Conservation (phyloP, 2,113 vertebrate genomes). For the Eulacestoma nigropectus region DNA sequence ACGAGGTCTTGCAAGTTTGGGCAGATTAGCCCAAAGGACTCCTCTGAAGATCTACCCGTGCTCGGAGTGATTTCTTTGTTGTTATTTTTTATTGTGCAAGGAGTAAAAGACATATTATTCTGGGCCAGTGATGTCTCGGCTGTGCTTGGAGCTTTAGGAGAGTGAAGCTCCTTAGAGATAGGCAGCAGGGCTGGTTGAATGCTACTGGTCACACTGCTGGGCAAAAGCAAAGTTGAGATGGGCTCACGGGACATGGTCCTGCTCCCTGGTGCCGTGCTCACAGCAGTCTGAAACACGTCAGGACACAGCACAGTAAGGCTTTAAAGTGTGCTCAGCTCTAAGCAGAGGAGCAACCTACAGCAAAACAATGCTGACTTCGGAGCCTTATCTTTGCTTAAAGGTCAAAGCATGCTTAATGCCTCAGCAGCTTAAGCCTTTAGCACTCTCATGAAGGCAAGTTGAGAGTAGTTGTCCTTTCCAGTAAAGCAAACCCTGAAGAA, state of each 20-base stretch:
- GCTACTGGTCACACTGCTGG: background rate
- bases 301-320: background rate
- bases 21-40: background rate
- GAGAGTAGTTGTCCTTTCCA: background rate
- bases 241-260: fast-evolving
- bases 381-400: slow-evolving; percentile 24
- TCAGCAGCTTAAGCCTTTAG: background rate
- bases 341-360: background rate
- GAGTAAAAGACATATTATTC: background rate
- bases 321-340: background rate
- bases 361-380: background rate
- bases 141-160: background rate
- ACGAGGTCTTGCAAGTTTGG: background rate
- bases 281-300: background rate
- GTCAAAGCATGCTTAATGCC: background rate
- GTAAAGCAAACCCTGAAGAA: background rate
- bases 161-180: background rate
- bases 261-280: background rate
- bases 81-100: background rate
- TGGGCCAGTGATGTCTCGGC: background rate
- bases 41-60: background rate
- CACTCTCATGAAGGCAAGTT: background rate
- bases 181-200: background rate
- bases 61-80: background rate
- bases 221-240: background rate